A percentile compares a stretch with the other conserved stretches of the same genome.
Conservation (phyloP, 30 jellyfish, hydroid and myxozoan species). For the Mastigias papua region DNA sequence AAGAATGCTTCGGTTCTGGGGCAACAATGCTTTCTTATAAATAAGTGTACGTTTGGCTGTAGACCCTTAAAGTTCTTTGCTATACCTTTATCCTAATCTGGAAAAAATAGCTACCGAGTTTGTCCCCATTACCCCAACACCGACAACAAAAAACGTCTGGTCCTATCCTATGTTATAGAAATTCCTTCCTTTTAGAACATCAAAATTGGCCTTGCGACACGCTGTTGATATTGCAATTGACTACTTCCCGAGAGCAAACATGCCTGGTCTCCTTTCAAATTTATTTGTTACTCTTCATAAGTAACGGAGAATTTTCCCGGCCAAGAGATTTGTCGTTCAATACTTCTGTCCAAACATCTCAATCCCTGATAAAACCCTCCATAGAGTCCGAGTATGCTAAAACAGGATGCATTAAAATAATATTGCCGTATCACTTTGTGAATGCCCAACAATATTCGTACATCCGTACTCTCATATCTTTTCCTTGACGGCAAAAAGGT, state of each 20-base stretch:
- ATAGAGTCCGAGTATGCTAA: not conserved
- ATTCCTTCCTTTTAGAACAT: not conserved
- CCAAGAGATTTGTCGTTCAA: not conserved
- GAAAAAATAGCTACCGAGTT: too few relatives aligned
- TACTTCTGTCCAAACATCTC: conserved; percentile 5
- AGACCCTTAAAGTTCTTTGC: too few relatives aligned
- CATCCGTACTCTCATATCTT: conserved; percentile 25
- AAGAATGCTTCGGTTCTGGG: not conserved
- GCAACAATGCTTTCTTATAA: not conserved
- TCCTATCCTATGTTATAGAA: not conserved
- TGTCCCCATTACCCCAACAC: too few relatives aligned
- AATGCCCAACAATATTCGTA: conserved; percentile 10
- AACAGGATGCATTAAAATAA: conserved; percentile 43
- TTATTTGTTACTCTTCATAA: not conserved
- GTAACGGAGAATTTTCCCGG: conserved; percentile 2
- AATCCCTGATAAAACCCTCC: not conserved
- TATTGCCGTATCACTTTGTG: conserved; percentile 6
- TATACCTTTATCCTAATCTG: too few relatives aligned
- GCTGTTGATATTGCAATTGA: not conserved
- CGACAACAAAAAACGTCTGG: too few relatives aligned
- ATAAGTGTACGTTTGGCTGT: not conserved
- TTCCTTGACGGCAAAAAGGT: conserved; percentile 28
- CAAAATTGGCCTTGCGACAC: not conserved
- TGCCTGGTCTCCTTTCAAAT: not conserved
- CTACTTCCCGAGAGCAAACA: not conserved